Evolutionary conservation across 2,888 invertebrate species (phyloP).

Genomic region (Timandra comae): DNA sequence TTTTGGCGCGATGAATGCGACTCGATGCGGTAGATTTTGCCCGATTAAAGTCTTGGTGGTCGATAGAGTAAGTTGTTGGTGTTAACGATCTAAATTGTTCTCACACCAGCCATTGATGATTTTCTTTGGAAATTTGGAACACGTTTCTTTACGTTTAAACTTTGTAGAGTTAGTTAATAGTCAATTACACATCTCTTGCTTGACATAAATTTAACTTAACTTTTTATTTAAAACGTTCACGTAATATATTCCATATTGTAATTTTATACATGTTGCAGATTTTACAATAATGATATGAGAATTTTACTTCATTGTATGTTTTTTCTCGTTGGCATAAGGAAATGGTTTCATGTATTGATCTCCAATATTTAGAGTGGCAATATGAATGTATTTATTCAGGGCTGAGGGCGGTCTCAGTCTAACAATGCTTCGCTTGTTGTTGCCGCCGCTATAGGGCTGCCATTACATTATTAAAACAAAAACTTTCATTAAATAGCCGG

Average conservation of each 20-base stretch:
- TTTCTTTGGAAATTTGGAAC: constrained; percentile 20
- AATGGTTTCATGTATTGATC: constrained; percentile 44
- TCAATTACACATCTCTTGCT: constrained; percentile 2
- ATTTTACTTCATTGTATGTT: constrained; percentile 24
- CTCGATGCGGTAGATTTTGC: constrained; percentile 63
- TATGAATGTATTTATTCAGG: constrained; percentile 77
- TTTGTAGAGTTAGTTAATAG: too few relatives aligned
- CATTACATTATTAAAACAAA: constrained; percentile 17
- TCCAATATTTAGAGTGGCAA: constrained; percentile 73
- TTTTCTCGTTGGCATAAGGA: constrained; percentile 41
- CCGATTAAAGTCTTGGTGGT: constrained; percentile 64
- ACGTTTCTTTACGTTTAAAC: constrained; percentile 1
- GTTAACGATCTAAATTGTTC: constrained; percentile 58
- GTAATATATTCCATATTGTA: too few relatives aligned
- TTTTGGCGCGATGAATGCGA: constrained; percentile 61
- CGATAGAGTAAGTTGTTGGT: constrained; percentile 70
- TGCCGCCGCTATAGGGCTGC: constrained; percentile 59
- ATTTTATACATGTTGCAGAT: neutral
- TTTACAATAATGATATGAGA: constrained; percentile 20
- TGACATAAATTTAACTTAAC: too few relatives aligned
- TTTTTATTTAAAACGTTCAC: neutral
- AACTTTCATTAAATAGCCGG: too few relatives aligned
- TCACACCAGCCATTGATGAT: constrained; percentile 36
- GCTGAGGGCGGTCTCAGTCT: constrained; percentile 65
- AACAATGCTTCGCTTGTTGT: constrained; percentile 76